phyloP scores from a whole-genome alignment of 2,888 invertebrate species.

The Volucella zonaria region DNA sequence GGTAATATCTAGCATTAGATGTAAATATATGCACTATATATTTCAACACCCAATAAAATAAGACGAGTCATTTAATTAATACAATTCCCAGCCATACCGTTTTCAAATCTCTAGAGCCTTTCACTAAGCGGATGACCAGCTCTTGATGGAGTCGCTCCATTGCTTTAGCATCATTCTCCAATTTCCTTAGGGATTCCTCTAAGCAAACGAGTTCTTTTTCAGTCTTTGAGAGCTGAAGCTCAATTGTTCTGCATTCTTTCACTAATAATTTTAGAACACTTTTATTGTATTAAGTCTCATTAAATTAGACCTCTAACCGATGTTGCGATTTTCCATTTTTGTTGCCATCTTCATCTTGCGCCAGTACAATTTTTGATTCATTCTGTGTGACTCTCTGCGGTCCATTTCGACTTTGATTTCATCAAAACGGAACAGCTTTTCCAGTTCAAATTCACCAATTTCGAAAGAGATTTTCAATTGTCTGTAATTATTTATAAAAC shows the following conservation, averaged over 20 bases:
- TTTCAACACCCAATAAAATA: not conserved
- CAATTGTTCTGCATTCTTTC: slow-evolving; percentile 31
- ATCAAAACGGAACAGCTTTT: slow-evolving; percentile 51
- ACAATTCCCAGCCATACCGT: slow-evolving; percentile 1
- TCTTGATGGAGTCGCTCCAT: slow-evolving; percentile 2
- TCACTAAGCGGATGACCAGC: slow-evolving; percentile 30
- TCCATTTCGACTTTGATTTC: slow-evolving; percentile 55
- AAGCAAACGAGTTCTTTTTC: slow-evolving; percentile 14
- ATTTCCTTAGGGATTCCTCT: not conserved
- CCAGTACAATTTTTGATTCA: slow-evolving; percentile 40
- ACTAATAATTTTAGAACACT: slow-evolving; percentile 13
- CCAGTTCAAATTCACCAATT: slow-evolving; percentile 48
- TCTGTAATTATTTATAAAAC: not conserved
- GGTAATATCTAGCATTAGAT: too few species aligned
- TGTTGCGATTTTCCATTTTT: slow-evolving; percentile 59
- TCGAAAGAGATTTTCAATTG: slow-evolving; percentile 35
- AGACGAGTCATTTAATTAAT: not conserved
- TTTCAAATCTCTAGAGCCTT: slow-evolving; percentile 37
- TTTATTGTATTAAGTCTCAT: not conserved
- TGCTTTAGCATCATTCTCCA: not conserved
- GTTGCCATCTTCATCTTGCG: slow-evolving; percentile 48
- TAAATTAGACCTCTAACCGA: slow-evolving; percentile 24
- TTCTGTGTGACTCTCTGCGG: slow-evolving; percentile 23
- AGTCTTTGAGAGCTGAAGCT: slow-evolving; percentile 14
- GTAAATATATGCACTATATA: too few species aligned